Conservation (phyloP, 2,113 vertebrate genomes). For the Heteronetta atricapilla region DNA sequence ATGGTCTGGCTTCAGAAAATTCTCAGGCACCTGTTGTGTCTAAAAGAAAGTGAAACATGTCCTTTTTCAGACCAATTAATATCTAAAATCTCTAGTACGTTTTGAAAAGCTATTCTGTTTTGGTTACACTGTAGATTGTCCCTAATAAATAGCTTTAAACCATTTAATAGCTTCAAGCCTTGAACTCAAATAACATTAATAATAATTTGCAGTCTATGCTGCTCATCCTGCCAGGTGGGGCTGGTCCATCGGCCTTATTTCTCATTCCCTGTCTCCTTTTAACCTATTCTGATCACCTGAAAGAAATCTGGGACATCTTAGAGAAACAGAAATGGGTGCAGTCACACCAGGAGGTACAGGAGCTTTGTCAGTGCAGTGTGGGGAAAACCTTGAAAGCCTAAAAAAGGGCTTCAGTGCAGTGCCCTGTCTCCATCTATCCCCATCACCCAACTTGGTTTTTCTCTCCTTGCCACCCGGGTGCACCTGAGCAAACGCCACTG, state of each 20-base stretch:
- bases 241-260: background rate
- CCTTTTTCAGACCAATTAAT: background rate
- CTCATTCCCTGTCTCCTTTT: background rate
- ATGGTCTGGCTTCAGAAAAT: background rate
- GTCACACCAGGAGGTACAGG: background rate
- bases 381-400: background rate
- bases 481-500: background rate
- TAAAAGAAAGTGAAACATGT: background rate
- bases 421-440: rapidly evolving
- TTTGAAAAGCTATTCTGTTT: background rate
- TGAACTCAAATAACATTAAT: background rate
- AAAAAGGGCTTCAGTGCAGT: background rate
- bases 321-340: background rate
- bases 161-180: background rate
- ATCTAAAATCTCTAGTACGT: background rate
- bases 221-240: background rate
- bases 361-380: rapidly evolving
- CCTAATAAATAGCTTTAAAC: conserved; percentile 2
- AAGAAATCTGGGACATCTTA: background rate
- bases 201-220: background rate
- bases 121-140: background rate
- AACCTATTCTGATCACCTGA: background rate
- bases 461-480: background rate
- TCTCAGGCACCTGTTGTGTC: background rate
- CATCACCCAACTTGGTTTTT: background rate